Base-by-base conservation (phyloP, 2,113 vertebrate genomes). In the Notiomystis cincta region DNA sequence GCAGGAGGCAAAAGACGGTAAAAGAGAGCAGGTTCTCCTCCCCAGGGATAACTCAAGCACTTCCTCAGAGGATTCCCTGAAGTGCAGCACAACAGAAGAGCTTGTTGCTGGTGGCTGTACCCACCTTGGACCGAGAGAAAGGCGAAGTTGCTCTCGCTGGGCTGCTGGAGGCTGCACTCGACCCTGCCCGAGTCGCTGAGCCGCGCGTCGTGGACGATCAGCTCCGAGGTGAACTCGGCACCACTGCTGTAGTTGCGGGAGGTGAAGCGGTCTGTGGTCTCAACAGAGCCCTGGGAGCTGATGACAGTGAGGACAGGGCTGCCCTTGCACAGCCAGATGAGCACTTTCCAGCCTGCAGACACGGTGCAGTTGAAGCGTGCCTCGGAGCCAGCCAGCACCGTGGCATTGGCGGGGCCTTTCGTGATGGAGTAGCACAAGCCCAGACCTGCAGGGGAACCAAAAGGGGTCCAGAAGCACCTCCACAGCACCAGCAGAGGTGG, bases 121-220 rank as follows among this genome's bases (percentile, higher is more conserved):
- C 4, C 44, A 98, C 99, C 99, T 98, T 99, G 98, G 20, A 99
- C 98, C 2, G 97, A 96, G 62, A 99, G 98, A 48, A 84, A 97
- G 3, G 98, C 98, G 3, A 93, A 90, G 3, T 93, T 91, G 45
- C 79, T 89, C 22, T 92, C 21, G 24, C 33, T 61, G 18, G 93
- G 33, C 5, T 83, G 95, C 96, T 98, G 98, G 42, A 98, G 91
- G 93, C 98, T 98, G 97, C 99, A 99, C n/a, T 90, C 97, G 22
- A 99, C 91, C 13, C 27, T 90, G 10, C 99, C 99, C 2, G 98
- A 89, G 24, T 98, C 95, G 1, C 20, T 75, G 47, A 93, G 96
- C 66, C 94, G 80, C 40, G 98, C 97, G 9, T 95, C 64, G 4
- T 86, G 97, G 83, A 99, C 96, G 42, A 98, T 79, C 44, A 99